These are phyloP conservation scores for Sphenodon punctatus DNA, from an alignment of 2,797 vertebrate species.

Conservation along the genomic window DNA sequence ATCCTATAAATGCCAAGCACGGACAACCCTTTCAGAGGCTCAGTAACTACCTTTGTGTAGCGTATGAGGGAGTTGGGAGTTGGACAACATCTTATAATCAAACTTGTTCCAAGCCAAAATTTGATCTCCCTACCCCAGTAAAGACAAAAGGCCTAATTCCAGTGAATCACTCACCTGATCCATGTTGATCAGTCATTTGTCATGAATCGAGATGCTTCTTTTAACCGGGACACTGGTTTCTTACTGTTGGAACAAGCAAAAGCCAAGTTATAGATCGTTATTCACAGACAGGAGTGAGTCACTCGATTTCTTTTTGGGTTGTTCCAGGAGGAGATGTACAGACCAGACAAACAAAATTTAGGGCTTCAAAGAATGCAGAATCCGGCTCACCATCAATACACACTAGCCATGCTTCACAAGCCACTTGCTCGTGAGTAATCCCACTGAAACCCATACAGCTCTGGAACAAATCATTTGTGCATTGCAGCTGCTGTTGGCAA, in stretches of 20 bases:
- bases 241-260: constrained; percentile 25
- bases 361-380: too few relatives aligned
- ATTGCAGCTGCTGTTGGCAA: too few relatives aligned
- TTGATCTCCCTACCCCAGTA: accelerated
- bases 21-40: not conserved
- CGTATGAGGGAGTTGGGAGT: not conserved
- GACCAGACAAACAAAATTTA: too few relatives aligned
- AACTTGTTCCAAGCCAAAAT: not conserved
- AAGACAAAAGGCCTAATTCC: not conserved
- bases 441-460: too few relatives aligned
- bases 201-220: not conserved
- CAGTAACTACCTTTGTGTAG: not conserved
- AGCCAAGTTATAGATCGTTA: accelerated
- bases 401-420: not conserved
- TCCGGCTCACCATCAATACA: not conserved
- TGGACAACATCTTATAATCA: not conserved
- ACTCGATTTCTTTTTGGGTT: too few relatives aligned
- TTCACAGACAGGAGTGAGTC: too few relatives aligned
- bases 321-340: too few relatives aligned
- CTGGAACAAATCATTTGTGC: too few relatives aligned
- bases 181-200: not conserved
- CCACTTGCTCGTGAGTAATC: not conserved
- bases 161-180: constrained; percentile 33
- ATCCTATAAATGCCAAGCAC: not conserved
- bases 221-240: not conserved